Evolutionary conservation across 1,140 invertebrate species (phyloP).

Genomic region (Diabrotica undecimpunctata): DNA sequence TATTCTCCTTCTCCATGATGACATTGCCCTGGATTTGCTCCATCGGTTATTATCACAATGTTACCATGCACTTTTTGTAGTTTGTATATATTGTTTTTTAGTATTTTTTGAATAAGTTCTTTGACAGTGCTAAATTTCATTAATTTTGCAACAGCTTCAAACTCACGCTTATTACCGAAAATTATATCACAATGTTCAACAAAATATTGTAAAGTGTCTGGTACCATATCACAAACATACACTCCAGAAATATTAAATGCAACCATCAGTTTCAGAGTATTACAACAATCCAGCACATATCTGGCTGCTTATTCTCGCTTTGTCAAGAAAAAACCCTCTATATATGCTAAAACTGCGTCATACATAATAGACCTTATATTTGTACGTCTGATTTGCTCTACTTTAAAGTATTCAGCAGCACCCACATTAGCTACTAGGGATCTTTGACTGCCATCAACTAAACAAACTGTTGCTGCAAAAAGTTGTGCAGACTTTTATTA

Average conservation of each 20-base stretch:
- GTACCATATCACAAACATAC: constrained; percentile 63
- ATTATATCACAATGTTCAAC: constrained; percentile 66
- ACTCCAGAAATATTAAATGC: constrained; percentile 70
- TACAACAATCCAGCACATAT: constrained; percentile 56
- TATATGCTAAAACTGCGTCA: constrained; percentile 53
- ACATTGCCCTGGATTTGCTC: constrained; percentile 40
- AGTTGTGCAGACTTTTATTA: too few relatives aligned
- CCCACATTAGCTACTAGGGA: constrained; percentile 61
- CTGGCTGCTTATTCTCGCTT: constrained; percentile 57
- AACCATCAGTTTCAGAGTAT: constrained; percentile 56
- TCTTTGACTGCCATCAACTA: constrained; percentile 59
- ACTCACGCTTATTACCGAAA: constrained; percentile 74
- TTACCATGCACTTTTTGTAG: constrained; percentile 31
- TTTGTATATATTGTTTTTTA: constrained; percentile 31
- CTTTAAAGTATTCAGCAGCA: constrained; percentile 50
- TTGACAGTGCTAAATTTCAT: constrained; percentile 24
- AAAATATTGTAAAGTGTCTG: constrained; percentile 52
- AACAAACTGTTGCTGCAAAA: constrained; percentile 63
- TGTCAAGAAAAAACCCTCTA: constrained; percentile 63
- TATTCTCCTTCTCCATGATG: constrained; percentile 47
- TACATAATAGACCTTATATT: too few relatives aligned
- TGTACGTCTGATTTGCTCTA: constrained; percentile 40
- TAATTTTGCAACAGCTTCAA: constrained; percentile 49
- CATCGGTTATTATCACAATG: constrained; percentile 49
- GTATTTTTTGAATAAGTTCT: constrained; percentile 24